These are phyloP conservation scores for Orbicella faveolata DNA, from an alignment of 64 coral and sea anemone species.

Conservation along the genomic window DNA sequence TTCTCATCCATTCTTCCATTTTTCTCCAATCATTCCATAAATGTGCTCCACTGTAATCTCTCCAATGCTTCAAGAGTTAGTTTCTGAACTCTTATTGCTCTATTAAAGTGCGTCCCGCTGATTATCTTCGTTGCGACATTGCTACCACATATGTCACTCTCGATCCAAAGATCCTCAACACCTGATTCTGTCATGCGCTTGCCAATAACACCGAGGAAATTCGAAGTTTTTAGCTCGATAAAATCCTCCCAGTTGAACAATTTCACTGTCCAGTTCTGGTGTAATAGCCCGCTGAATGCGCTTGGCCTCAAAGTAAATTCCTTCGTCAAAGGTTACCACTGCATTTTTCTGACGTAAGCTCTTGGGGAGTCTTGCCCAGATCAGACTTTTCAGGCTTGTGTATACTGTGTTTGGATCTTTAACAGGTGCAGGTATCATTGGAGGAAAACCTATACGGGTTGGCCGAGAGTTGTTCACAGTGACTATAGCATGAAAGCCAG, in stretches of 20 bases:
- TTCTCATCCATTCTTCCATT: too few species aligned
- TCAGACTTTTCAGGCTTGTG: too few species aligned
- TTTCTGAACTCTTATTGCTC: background rate
- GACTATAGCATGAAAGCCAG: too few species aligned
- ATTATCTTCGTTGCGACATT: constrained; percentile 42
- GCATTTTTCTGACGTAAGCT: too few species aligned
- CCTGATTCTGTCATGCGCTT: constrained; percentile 34
- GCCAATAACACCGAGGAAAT: constrained; percentile 25
- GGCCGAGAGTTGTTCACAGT: too few species aligned
- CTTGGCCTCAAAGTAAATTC: too few species aligned
- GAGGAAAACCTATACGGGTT: too few species aligned
- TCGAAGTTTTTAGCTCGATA: constrained; percentile 21
- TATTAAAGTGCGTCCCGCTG: constrained; percentile 32
- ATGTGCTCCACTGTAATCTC: constrained; percentile 31
- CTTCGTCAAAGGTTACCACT: too few species aligned
- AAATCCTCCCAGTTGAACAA: constrained; percentile 39
- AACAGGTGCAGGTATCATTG: too few species aligned
- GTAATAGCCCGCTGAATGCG: too few species aligned
- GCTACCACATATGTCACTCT: constrained; percentile 35
- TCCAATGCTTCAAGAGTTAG: constrained; percentile 26
- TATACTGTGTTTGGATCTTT: too few species aligned
- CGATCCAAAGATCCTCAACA: constrained; percentile 44
- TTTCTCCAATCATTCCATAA: constrained; percentile 17
- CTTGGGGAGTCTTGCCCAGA: too few species aligned
- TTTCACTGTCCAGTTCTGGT: background rate